These are phyloP conservation scores for Meloidogyne chitwoodi DNA, from an alignment of 1,140 invertebrate species.

Conservation along the genomic window DNA sequence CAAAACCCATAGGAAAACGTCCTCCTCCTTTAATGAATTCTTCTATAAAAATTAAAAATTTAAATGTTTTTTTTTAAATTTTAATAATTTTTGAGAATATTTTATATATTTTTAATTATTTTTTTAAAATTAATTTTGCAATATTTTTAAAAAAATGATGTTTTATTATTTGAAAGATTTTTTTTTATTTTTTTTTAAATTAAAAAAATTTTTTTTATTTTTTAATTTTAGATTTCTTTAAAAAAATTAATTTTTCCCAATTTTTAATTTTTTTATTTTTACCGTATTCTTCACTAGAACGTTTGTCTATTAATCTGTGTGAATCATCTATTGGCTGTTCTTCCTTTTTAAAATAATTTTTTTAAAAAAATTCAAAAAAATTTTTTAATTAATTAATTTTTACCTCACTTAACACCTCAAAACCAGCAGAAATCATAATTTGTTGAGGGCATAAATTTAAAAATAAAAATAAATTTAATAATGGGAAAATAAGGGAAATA, in stretches of 20 bases:
- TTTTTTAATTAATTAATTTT: background rate
- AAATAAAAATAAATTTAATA: background rate
- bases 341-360: background rate
- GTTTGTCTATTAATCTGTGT: background rate
- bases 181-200: no score
- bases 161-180: no score
- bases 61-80: background rate
- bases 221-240: background rate
- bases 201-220: background rate
- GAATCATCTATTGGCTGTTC: background rate
- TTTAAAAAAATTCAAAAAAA: no score
- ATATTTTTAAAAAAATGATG: no score
- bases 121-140: no score
- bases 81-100: background rate
- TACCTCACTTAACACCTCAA: background rate
- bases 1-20: slow-evolving; percentile 1
- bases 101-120: background rate
- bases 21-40: slow-evolving; percentile 5
- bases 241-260: no score
- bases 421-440: background rate
- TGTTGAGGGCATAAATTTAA: background rate
- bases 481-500: background rate
- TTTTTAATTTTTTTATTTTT: background rate
- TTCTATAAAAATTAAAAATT: background rate
- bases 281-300: slow-evolving; percentile 7